phyloP scores from a whole-genome alignment of 2,113 vertebrate genomes.

The Notechis scutatus region DNA sequence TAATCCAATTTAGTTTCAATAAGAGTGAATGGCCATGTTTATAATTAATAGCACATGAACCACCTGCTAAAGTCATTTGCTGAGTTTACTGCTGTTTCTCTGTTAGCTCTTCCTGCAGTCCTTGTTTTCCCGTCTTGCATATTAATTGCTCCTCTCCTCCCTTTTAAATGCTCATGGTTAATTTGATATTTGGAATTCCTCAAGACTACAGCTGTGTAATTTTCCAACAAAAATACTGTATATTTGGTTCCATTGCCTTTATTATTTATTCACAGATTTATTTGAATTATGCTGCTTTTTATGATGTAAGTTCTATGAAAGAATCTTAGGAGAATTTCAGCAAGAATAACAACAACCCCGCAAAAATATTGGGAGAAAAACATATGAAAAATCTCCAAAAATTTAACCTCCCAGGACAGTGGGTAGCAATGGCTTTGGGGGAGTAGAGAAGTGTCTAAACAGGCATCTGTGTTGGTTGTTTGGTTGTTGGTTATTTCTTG shows the following conservation, averaged over 20 bases:
- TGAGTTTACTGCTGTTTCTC: neutral
- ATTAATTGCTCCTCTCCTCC: neutral
- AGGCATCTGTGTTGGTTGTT: neutral
- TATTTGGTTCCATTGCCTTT: neutral
- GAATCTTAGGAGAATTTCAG: neutral
- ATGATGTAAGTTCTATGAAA: neutral
- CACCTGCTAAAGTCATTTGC: neutral
- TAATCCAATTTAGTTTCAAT: neutral
- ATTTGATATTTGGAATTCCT: conserved; percentile 25
- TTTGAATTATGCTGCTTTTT: neutral
- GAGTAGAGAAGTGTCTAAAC: neutral
- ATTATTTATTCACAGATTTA: neutral
- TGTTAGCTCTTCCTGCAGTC: neutral
- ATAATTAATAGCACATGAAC: neutral
- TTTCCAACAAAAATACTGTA: conserved; percentile 4
- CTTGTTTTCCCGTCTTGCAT: conserved; percentile 11
- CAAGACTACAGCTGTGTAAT: conserved; percentile 11
- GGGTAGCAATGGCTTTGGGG: neutral
- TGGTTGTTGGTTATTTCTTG: neutral
- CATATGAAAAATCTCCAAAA: neutral
- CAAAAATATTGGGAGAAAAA: neutral
- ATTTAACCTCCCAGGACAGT: neutral
- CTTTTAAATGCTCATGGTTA: neutral
- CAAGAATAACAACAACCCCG: neutral
- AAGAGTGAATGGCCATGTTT: neutral